Percentiles rank a stretch among this genome's conserved stretches.
Conservation (phyloP, 2,113 vertebrate species). For the Montifringilla adamsi region DNA sequence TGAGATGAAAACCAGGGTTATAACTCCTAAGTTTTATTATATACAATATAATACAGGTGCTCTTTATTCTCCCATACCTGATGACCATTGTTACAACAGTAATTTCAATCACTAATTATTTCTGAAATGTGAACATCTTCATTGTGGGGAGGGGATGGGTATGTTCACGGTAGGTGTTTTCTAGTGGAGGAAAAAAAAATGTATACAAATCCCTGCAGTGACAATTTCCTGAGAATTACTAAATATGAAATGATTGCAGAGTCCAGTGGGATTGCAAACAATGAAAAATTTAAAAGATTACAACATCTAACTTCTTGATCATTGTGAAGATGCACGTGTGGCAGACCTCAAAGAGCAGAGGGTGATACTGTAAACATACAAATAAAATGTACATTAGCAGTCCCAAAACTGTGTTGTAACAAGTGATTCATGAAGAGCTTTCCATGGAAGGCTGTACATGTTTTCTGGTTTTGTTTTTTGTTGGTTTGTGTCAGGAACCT, state of each 20-base stretch:
- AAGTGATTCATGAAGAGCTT: background rate
- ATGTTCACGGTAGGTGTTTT: background rate
- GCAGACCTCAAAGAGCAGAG: background rate
- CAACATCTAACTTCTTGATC: background rate
- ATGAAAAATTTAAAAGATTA: background rate
- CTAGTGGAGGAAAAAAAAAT: background rate
- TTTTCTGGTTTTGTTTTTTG: background rate
- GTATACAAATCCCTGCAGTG: background rate
- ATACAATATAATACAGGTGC: background rate
- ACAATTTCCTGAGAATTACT: background rate
- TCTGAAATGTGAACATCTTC: background rate
- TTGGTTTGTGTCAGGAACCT: slow-evolving; percentile 24
- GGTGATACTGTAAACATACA: background rate
- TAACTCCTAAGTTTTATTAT: background rate
- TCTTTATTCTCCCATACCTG: background rate
- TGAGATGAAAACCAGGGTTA: background rate
- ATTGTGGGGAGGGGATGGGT: background rate
- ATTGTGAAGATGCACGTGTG: background rate
- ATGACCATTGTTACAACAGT: background rate
- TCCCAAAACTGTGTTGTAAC: background rate
- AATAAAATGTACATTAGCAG: background rate
- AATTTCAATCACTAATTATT: background rate
- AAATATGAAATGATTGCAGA: background rate
- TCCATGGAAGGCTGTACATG: background rate
- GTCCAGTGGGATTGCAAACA: background rate